Evolutionary conservation across 2,797 vertebrate genomes (phyloP).

Genomic region (Orestias chungarensis): DNA sequence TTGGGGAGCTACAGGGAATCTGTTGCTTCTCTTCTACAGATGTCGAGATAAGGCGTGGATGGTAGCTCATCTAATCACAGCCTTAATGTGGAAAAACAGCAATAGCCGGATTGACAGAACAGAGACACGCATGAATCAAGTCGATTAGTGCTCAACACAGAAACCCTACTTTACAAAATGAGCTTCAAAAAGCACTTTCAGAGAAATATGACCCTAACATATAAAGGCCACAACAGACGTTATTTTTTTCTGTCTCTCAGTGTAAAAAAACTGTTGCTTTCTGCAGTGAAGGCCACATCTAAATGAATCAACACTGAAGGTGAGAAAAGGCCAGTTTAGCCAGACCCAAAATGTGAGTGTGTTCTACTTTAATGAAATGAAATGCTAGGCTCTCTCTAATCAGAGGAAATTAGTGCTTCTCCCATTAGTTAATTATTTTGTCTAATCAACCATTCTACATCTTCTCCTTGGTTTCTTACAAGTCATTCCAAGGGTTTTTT

Average conservation of each 20-base stretch:
- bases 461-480: no score
- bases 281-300: background rate
- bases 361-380: background rate
- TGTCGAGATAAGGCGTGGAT: conserved; percentile 6
- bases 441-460: conserved; percentile 1
- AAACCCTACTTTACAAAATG: conserved; percentile 5
- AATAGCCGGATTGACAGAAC: conserved; percentile 26
- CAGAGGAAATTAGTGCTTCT: background rate
- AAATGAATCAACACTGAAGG: conserved; percentile 20
- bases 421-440: background rate
- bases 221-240: background rate
- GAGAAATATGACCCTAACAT: background rate
- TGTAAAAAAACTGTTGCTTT: background rate
- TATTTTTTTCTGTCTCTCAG: background rate
- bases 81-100: conserved; percentile 15
- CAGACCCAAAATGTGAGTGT: background rate
- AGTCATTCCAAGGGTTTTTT: background rate
- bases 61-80: conserved; percentile 18
- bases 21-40: conserved; percentile 1
- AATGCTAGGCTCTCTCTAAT: background rate
- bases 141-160: conserved; percentile 1
- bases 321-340: background rate
- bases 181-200: conserved; percentile 8
- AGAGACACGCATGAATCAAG: conserved; percentile 14
- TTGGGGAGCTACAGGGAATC: background rate